A percentile compares a stretch with the other conserved stretches of the same genome.
Evolutionary conservation across 1,140 invertebrate genomes (phyloP).

Genomic region (Platyscapa corneri): DNA sequence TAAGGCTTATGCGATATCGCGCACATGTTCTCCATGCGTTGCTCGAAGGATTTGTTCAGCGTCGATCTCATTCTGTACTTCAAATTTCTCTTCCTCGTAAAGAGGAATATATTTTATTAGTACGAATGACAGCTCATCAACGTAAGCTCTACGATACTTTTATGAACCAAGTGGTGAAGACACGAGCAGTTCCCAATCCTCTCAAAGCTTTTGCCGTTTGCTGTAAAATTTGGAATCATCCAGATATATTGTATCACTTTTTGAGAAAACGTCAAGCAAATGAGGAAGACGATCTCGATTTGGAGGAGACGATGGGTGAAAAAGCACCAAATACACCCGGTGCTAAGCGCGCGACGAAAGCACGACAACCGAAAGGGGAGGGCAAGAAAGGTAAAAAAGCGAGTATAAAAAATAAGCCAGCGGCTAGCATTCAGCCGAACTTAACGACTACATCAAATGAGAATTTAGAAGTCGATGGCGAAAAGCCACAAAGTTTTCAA

Average conservation of each 20-base stretch:
- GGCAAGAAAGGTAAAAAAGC: constrained; percentile 70
- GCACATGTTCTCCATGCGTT: constrained; percentile 93
- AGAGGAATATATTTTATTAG: constrained; percentile 92
- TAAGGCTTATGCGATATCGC: constrained; percentile 90
- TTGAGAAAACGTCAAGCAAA: constrained; percentile 86
- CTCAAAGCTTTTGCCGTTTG: constrained; percentile 98
- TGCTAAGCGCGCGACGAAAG: constrained; percentile 65
- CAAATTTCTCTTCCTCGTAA: constrained; percentile 91
- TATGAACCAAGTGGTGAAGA: constrained; percentile 92
- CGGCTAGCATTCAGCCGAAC: constrained; percentile 81
- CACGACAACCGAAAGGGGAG: constrained; percentile 68
- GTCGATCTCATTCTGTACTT: constrained; percentile 91
- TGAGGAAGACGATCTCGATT: constrained; percentile 92
- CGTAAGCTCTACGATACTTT: constrained; percentile 91
- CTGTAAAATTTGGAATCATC: constrained; percentile 99
- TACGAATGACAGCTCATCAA: constrained; percentile 91
- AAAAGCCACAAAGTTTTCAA: constrained; percentile 23
- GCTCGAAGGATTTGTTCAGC: constrained; percentile 93
- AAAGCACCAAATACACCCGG: constrained; percentile 62
- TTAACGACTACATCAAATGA: constrained; percentile 64
- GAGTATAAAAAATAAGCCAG: constrained; percentile 76
- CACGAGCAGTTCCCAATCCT: constrained; percentile 93
- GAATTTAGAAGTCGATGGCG: constrained; percentile 55
- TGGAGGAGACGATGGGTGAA: constrained; percentile 80
- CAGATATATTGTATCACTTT: constrained; percentile 96